A percentile compares a stretch with the other conserved stretches of the same genome.
Evolutionary conservation across 2,113 vertebrate species (phyloP).

Genomic region (Syngnathus floridae): DNA sequence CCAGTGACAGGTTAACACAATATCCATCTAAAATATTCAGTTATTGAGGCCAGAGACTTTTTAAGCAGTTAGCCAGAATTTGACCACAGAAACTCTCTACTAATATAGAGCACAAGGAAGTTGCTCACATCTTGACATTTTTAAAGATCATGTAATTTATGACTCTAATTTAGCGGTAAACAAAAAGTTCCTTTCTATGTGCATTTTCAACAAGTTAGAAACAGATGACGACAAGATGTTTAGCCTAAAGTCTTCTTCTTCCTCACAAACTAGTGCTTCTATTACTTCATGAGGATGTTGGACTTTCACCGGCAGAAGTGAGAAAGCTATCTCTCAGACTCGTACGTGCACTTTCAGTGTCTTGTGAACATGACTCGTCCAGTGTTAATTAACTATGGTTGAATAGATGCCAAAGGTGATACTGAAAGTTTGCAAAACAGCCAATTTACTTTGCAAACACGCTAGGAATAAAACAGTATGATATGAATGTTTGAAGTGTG

Average conservation of each 20-base stretch:
- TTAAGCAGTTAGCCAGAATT: slow-evolving; percentile 23
- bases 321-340: neutral
- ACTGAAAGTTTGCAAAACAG: neutral
- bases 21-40: slow-evolving; percentile 19
- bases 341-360: neutral
- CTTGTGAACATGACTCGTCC: neutral
- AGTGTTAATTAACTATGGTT: neutral
- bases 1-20: slow-evolving; percentile 36
- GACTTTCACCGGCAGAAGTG: neutral
- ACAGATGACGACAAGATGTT: slow-evolving; percentile 4
- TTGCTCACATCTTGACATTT: neutral
- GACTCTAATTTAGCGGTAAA: slow-evolving; percentile 1
- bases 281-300: neutral
- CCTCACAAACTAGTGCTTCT: neutral
- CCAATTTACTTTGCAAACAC: neutral
- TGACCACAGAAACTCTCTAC: slow-evolving; percentile 1
- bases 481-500: neutral
- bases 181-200: neutral
- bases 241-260: neutral
- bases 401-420: neutral
- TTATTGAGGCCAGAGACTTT: slow-evolving; percentile 16
- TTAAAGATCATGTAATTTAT: slow-evolving; percentile 3
- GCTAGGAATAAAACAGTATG: neutral
- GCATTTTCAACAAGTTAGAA: slow-evolving; percentile 13
- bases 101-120: slow-evolving; percentile 1